These are phyloP conservation scores for Phrynocephalus forsythii DNA, from an alignment of 2,797 vertebrate genomes.

Conservation along the genomic window DNA sequence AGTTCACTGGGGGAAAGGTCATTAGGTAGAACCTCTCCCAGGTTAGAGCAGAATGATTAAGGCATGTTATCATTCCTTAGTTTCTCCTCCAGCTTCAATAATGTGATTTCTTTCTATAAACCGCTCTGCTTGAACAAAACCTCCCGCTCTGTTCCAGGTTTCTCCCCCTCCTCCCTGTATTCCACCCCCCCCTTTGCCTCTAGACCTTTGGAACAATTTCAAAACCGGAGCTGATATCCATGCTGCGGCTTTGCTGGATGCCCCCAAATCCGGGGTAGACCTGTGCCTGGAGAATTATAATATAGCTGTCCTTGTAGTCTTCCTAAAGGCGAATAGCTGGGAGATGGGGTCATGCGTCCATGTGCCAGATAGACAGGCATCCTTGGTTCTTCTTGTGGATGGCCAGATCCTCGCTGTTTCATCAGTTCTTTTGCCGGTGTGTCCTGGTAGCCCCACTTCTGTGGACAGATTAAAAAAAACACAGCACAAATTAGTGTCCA, in stretches of 20 bases:
- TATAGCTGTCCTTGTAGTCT: slow-evolving; percentile 57
- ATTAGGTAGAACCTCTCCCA: not conserved
- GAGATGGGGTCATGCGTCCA: slow-evolving; percentile 24
- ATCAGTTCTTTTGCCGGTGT: slow-evolving; percentile 76
- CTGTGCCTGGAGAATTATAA: slow-evolving; percentile 1
- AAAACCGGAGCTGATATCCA: slow-evolving; percentile 17
- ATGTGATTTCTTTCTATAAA: not conserved
- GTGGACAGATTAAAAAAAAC: slow-evolving; percentile 31
- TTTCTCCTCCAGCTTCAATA: not conserved
- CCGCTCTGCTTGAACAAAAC: not conserved
- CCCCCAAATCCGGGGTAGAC: slow-evolving; percentile 40
- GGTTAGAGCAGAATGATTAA: not conserved
- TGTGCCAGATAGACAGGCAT: slow-evolving; percentile 1
- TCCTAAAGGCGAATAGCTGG: slow-evolving; percentile 25
- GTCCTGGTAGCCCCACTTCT: slow-evolving; percentile 71
- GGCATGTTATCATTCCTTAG: not conserved
- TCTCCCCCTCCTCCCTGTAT: not conserved
- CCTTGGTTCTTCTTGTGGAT: slow-evolving; percentile 26
- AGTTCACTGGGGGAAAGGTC: not conserved
- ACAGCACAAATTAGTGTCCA: not conserved
- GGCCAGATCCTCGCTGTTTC: slow-evolving; percentile 67
- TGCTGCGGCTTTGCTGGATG: slow-evolving; percentile 11
- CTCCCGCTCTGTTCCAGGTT: not conserved
- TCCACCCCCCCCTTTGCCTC: not conserved
- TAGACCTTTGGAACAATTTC: not conserved